Percentiles rank a stretch among this genome's conserved stretches.
These are phyloP conservation scores for Oryctolagus cuniculus DNA, from an alignment of 2,113 vertebrate genomes.

Conservation along the genomic window DNA sequence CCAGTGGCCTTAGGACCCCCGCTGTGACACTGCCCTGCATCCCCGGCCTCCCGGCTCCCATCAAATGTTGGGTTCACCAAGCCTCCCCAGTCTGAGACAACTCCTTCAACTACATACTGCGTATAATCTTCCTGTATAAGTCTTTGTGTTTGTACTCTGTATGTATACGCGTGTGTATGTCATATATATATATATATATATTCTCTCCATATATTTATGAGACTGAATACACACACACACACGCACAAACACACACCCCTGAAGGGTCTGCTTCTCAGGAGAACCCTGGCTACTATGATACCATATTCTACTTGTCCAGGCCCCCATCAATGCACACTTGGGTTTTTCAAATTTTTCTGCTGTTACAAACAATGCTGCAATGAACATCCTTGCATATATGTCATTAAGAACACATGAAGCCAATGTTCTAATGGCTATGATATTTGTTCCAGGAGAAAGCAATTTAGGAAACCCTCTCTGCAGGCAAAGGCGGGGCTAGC, in stretches of 20 bases:
- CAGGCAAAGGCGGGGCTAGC: neutral
- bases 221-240: neutral
- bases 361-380: neutral
- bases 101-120: neutral
- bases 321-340: neutral
- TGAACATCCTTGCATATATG: neutral
- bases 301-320: neutral
- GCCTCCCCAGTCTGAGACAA: neutral
- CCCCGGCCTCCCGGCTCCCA: neutral
- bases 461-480: slow-evolving; percentile 32
- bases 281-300: neutral
- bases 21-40: neutral
- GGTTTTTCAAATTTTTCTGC: neutral
- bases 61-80: neutral
- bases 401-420: neutral
- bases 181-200: neutral
- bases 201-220: no score
- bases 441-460: slow-evolving; percentile 35
- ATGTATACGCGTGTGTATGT: no score
- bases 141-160: no score
- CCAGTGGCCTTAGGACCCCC: neutral
- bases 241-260: neutral
- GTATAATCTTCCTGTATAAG: no score
- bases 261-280: neutral
- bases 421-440: neutral